These are phyloP conservation scores for Pollenia labialis DNA, from an alignment of 2,888 invertebrate species.

Conservation along the genomic window DNA sequence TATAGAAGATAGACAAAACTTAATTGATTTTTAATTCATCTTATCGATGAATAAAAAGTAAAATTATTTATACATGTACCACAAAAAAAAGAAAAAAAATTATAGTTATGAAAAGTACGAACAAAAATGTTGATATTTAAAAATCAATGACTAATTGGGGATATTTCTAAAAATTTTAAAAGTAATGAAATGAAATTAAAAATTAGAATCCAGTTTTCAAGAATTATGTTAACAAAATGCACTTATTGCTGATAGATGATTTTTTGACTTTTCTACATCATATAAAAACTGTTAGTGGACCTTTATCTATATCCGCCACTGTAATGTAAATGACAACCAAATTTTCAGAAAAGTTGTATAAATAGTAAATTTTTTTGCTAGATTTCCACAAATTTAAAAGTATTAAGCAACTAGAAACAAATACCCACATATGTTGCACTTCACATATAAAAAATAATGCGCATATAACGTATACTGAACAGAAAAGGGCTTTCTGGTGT, in stretches of 20 bases:
- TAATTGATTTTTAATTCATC: neutral
- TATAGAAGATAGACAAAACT: neutral
- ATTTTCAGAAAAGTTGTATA: neutral
- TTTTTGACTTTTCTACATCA: no score
- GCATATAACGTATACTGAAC: no score
- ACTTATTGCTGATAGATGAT: no score
- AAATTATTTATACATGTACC: neutral
- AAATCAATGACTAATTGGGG: no score
- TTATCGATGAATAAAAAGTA: neutral
- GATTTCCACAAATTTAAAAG: neutral
- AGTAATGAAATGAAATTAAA: no score
- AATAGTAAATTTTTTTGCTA: neutral
- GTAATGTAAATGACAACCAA: neutral
- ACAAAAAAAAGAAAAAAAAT: neutral
- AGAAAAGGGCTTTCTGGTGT: neutral
- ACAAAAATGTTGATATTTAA: neutral
- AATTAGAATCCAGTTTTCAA: no score
- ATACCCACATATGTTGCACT: neutral
- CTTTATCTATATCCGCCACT: neutral
- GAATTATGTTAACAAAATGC: no score
- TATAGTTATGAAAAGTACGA: neutral
- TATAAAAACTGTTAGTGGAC: no score
- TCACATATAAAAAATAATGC: neutral
- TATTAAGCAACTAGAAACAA: conserved; percentile 13
- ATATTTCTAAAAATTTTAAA: no score